Percentiles rank a stretch among this genome's conserved stretches.
Evolutionary conservation across 2,888 invertebrate species (phyloP).

Genomic region (Bombyx huttoni): DNA sequence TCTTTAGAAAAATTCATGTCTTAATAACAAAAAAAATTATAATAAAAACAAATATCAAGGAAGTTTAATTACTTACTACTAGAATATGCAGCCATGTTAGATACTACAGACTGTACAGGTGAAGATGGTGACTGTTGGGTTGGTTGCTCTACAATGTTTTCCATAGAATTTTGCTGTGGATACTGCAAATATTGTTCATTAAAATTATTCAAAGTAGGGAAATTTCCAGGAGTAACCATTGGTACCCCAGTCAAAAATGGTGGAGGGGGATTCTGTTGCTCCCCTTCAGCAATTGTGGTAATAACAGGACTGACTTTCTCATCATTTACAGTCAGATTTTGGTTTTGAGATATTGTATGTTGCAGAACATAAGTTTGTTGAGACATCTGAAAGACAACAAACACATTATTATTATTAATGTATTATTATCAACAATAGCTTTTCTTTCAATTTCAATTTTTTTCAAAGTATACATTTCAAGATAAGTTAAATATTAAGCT

Average conservation of each 20-base stretch:
- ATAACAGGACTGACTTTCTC: slow-evolving; percentile 1
- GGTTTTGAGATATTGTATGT: slow-evolving; percentile 2
- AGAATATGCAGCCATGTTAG: slow-evolving; percentile 60
- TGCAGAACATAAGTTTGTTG: slow-evolving; percentile 15
- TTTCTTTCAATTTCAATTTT: too few relatives aligned
- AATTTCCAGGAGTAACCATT: slow-evolving; percentile 57
- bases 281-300: slow-evolving; percentile 16
- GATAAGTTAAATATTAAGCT: too few relatives aligned
- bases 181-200: neutral
- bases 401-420: neutral
- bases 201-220: slow-evolving; percentile 15
- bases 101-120: slow-evolving; percentile 49
- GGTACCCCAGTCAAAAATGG: slow-evolving; percentile 66
- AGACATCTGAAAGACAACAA: slow-evolving; percentile 27
- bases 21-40: neutral
- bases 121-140: slow-evolving; percentile 22
- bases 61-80: slow-evolving; percentile 47
- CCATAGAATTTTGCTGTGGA: neutral
- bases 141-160: slow-evolving; percentile 14
- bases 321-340: slow-evolving; percentile 2
- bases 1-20: slow-evolving; percentile 31
- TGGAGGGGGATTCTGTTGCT: slow-evolving; percentile 35
- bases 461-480: too few relatives aligned
- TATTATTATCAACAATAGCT: too few relatives aligned
- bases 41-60: neutral